Evolutionary conservation across 2,888 invertebrate genomes (phyloP).

Genomic region (Hypomecis punctinalis): DNA sequence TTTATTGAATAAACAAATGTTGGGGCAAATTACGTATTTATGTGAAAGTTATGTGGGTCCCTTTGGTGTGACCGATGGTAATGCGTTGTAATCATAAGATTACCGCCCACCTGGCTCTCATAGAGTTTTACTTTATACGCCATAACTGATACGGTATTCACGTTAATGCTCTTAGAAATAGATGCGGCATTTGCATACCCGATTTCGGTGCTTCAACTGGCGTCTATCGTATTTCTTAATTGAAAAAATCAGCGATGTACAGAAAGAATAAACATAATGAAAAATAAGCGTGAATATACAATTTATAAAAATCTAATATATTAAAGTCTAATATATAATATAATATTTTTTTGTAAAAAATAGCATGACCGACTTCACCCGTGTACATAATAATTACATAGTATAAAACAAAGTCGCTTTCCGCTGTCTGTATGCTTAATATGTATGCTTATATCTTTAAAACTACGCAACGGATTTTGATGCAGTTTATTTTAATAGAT

Average conservation of each 20-base stretch:
- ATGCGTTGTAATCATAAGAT: constrained; percentile 77
- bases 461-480: too few relatives aligned
- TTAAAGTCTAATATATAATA: too few relatives aligned
- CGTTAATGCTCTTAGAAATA: constrained; percentile 22
- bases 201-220: neutral
- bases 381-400: too few relatives aligned
- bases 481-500: too few relatives aligned
- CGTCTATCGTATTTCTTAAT: neutral
- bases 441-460: too few relatives aligned
- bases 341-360: too few relatives aligned
- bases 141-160: constrained; percentile 44
- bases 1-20: constrained; percentile 74
- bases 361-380: too few relatives aligned
- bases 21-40: constrained; percentile 75
- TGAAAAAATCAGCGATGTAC: neutral
- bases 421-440: too few relatives aligned
- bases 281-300: too few relatives aligned
- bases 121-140: constrained; percentile 53
- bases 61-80: constrained; percentile 67
- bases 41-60: constrained; percentile 66
- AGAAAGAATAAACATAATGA: neutral
- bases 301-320: too few relatives aligned
- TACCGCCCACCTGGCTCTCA: constrained; percentile 71
- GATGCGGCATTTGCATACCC: constrained; percentile 24
- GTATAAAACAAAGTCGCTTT: too few relatives aligned